phyloP scores from a whole-genome alignment of 2,113 vertebrate species.

The Nothocercus nigrocapillus region DNA sequence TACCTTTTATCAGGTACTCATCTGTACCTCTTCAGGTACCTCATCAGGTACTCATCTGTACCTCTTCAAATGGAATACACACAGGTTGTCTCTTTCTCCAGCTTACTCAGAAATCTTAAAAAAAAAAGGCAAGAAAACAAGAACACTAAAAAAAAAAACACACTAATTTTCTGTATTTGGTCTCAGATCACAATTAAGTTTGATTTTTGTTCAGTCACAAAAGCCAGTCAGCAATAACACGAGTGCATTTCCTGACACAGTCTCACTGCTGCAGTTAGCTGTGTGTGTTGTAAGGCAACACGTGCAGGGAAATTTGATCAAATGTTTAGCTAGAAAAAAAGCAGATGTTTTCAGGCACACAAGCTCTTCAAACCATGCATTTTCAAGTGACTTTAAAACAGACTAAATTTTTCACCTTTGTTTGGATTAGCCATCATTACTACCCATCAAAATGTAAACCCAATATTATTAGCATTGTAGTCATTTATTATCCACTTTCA shows the following conservation, averaged over 20 bases:
- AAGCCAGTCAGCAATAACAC: not conserved
- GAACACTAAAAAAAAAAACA: not conserved
- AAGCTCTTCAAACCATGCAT: not conserved
- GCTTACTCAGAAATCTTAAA: not conserved
- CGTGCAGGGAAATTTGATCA: not conserved
- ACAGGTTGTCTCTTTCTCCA: not conserved
- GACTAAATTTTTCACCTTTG: not conserved
- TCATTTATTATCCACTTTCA: not conserved
- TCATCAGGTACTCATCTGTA: not conserved
- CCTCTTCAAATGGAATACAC: not conserved
- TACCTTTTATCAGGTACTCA: not conserved
- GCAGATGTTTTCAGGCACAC: not conserved
- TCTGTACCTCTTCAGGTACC: not conserved
- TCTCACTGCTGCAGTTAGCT: not conserved
- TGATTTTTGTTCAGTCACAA: not conserved
- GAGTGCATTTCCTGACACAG: not conserved
- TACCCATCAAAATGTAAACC: not conserved
- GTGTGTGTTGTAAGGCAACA: not conserved
- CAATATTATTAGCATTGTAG: not conserved
- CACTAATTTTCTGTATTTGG: not conserved
- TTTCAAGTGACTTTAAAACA: not conserved
- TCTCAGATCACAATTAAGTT: not conserved
- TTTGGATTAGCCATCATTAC: not conserved
- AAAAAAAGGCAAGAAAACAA: not conserved
- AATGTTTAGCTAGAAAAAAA: not conserved